phyloP scores from a whole-genome alignment of 2,113 vertebrate genomes.

The Drymodes brunneopygia region DNA sequence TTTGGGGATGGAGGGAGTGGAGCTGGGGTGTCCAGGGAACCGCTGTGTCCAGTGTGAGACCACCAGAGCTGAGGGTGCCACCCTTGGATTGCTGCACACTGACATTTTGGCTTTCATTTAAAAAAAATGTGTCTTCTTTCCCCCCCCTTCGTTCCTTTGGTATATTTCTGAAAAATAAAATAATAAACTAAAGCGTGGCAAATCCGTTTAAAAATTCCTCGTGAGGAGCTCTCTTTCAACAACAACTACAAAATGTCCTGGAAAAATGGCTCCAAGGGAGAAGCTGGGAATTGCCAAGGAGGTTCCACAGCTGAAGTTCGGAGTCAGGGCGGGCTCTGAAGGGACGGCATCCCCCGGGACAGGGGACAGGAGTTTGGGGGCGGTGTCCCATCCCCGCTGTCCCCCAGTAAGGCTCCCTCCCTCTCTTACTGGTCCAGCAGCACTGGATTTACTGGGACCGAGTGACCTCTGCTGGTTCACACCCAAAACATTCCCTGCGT shows the following conservation, averaged over 20 bases:
- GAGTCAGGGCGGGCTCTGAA: background rate
- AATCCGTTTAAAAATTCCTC: background rate
- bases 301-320: background rate
- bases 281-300: background rate
- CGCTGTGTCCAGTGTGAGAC: fast-evolving
- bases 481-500: background rate
- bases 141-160: fast-evolving
- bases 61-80: background rate
- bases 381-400: background rate
- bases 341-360: background rate
- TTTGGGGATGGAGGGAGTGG: background rate
- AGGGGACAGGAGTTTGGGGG: background rate
- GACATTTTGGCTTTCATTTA: background rate
- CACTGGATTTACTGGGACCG: background rate
- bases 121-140: fast-evolving
- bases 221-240: background rate
- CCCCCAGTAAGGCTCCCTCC: background rate
- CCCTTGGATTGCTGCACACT: background rate
- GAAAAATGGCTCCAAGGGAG: background rate
- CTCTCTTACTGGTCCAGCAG: background rate
- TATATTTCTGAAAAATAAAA: background rate
- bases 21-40: background rate
- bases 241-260: background rate
- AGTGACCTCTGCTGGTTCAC: background rate
- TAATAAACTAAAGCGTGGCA: background rate